Percentiles rank a stretch among this genome's conserved stretches.
Conservation (phyloP, 1,140 invertebrate genomes). For the Panagrolaimus sp. region DNA sequence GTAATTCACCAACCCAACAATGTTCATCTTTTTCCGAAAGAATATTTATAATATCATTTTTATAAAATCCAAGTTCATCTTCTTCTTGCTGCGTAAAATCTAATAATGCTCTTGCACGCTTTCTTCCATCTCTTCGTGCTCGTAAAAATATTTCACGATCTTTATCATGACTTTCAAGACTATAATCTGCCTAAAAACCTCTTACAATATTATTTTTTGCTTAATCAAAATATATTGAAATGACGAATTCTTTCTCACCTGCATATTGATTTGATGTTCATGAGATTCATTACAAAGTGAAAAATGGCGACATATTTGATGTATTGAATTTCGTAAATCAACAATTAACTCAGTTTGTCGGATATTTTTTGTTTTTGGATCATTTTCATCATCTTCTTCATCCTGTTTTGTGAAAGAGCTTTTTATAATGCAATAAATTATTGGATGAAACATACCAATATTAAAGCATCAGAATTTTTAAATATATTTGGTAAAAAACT, state of each 20-base stretch:
- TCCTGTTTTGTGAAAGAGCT: conserved; percentile 26
- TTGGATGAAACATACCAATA: conserved; percentile 26
- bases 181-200: conserved; percentile 79
- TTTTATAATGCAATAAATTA: conserved; percentile 27
- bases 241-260: conserved; percentile 31
- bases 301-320: conserved; percentile 79
- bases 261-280: conserved; percentile 34
- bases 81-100: conserved; percentile 97
- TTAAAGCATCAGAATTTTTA: conserved; percentile 26
- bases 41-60: conserved; percentile 63
- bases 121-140: conserved; percentile 75
- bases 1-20: conserved; percentile 97
- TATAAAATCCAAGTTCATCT: conserved; percentile 85
- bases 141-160: conserved; percentile 90
- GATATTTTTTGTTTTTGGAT: conserved; percentile 87
- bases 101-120: conserved; percentile 85
- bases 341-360: conserved; percentile 81
- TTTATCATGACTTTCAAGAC: conserved; percentile 83
- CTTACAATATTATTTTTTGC: neutral
- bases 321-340: conserved; percentile 88
- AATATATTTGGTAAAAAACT: conserved; percentile 73
- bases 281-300: conserved; percentile 59
- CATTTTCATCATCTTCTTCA: conserved; percentile 26
- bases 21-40: conserved; percentile 97
- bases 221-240: conserved; percentile 16